Conservation (phyloP, 2,888 invertebrate species). For the Cheilosia variabilis region DNA sequence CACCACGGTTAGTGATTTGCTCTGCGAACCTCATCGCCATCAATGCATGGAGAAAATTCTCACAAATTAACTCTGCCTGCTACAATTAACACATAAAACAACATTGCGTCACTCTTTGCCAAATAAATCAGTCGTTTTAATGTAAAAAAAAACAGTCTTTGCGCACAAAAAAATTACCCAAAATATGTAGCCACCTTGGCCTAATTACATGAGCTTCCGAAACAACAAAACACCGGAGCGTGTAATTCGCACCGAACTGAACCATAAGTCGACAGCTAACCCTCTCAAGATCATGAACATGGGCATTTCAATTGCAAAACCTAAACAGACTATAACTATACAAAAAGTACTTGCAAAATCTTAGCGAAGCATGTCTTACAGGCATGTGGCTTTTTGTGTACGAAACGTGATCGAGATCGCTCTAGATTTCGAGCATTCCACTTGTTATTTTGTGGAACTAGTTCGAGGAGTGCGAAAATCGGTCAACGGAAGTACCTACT, state of each 20-base stretch:
- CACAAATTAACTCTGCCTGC: background rate
- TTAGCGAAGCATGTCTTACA: background rate
- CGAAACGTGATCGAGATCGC: conserved; percentile 16
- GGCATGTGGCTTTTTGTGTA: too few relatives aligned
- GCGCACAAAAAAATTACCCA: background rate
- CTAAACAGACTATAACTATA: background rate
- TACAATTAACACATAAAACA: background rate
- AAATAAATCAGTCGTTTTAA: background rate
- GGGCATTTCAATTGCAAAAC: background rate
- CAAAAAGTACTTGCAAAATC: background rate
- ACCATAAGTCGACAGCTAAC: too few relatives aligned
- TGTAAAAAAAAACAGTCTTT: background rate
- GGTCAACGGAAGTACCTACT: conserved; percentile 5
- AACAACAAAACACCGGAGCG: background rate
- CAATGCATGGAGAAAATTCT: conserved; percentile 1
- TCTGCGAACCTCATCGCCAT: too few relatives aligned
- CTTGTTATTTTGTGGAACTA: conserved; percentile 11
- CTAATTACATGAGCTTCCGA: conserved; percentile 20
- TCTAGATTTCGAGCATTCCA: conserved; percentile 3
- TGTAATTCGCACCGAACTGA: too few relatives aligned
- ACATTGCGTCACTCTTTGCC: conserved; percentile 1
- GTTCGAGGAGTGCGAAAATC: conserved; percentile 29
- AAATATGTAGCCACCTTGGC: conserved; percentile 28
- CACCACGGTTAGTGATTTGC: too few relatives aligned
- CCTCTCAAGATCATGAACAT: background rate